phyloP scores from a whole-genome alignment of 2,113 vertebrate genomes.

The Origma solitaria region DNA sequence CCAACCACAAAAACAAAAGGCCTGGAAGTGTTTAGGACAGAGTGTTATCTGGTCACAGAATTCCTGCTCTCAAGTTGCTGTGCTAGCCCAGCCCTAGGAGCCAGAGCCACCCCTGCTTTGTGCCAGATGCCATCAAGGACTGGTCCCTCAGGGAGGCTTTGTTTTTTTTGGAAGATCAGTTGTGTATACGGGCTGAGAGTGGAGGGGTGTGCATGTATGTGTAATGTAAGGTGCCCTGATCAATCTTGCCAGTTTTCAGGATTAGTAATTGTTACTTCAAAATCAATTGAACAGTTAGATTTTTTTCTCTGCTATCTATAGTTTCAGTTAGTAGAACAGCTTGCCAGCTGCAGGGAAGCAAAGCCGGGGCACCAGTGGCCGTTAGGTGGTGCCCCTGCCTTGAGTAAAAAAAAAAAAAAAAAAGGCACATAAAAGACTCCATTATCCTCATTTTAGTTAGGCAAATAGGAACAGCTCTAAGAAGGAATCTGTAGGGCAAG shows the following conservation, averaged over 20 bases:
- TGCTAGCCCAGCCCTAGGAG: not conserved
- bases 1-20: not conserved
- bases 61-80: not conserved
- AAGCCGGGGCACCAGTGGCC: not conserved
- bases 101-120: not conserved
- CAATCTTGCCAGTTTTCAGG: not conserved
- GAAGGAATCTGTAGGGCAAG: not conserved
- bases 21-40: not conserved
- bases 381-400: slow-evolving; percentile 61
- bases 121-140: not conserved
- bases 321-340: not conserved
- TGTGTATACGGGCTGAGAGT: not conserved
- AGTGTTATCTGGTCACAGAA: not conserved
- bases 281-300: not conserved
- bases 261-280: not conserved
- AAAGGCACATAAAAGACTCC: not conserved
- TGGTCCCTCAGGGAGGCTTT: not conserved
- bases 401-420: not conserved
- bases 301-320: not conserved
- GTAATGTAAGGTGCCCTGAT: no score
- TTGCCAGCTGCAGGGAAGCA: not conserved
- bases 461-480: not conserved
- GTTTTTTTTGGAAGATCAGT: not conserved
- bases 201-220: fast-evolving
- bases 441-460: not conserved